Evolutionary conservation across 2,888 invertebrate species (phyloP).

Genomic region (Mythimna ferrago): DNA sequence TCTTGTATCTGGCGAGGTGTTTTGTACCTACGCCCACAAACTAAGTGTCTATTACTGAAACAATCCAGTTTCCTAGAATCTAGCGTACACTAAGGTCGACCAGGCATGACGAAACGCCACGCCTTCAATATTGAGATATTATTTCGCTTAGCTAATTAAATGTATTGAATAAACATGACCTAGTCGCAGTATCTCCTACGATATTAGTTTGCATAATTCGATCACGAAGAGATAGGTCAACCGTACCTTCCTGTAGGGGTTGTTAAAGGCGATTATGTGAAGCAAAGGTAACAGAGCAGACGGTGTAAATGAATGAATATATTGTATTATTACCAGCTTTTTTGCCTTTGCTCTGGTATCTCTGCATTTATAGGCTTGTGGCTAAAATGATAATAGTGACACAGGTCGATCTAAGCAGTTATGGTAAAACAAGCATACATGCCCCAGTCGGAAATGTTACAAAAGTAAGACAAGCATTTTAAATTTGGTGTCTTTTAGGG

Average conservation of each 20-base stretch:
- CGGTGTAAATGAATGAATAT: neutral
- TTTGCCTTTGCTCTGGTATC: too few relatives aligned
- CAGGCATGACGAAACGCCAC: conserved; percentile 42
- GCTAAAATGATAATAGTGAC: neutral
- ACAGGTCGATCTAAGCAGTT: too few relatives aligned
- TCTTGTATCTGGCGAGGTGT: neutral
- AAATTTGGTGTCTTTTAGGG: too few relatives aligned
- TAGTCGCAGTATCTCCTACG: conserved; percentile 26
- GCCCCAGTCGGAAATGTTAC: too few relatives aligned
- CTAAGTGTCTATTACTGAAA: conserved; percentile 24
- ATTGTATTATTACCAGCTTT: neutral
- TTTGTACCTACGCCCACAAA: conserved; percentile 12
- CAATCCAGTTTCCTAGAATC: conserved; percentile 31
- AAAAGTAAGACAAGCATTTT: too few relatives aligned
- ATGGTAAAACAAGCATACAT: too few relatives aligned
- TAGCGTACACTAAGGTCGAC: conserved; percentile 34
- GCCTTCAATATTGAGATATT: conserved; percentile 30
- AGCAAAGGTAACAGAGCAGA: neutral
- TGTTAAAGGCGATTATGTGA: conserved; percentile 10
- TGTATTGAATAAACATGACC: conserved; percentile 26
- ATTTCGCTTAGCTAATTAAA: conserved; percentile 16
- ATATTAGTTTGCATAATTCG: conserved; percentile 23
- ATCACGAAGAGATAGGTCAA: conserved; percentile 13
- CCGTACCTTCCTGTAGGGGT: neutral
- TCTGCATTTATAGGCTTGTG: neutral